Percentiles rank a stretch among this genome's conserved stretches.
Evolutionary conservation across 2,113 vertebrate genomes (phyloP).

Genomic region (Entomyzon cyanotis): DNA sequence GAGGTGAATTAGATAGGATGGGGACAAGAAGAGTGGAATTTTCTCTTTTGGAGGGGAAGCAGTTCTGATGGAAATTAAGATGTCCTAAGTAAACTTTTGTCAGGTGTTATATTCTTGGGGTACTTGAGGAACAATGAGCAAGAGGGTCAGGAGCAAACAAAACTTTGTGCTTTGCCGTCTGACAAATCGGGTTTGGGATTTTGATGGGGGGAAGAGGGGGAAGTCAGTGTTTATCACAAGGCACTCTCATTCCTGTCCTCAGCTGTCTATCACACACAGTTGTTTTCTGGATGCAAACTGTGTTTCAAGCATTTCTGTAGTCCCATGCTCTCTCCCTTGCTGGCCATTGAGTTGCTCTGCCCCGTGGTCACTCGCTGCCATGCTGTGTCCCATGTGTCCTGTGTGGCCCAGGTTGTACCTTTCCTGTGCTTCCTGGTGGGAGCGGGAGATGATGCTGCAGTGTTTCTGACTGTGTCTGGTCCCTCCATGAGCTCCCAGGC

Average conservation of each 20-base stretch:
- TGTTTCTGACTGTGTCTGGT: background rate
- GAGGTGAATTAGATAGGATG: background rate
- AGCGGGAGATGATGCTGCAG: background rate
- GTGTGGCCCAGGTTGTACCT: background rate
- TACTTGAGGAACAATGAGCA: background rate
- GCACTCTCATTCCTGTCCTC: background rate
- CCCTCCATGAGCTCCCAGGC: accelerated
- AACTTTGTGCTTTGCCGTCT: background rate
- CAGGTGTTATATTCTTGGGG: background rate
- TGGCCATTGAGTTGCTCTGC: background rate
- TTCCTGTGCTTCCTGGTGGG: background rate
- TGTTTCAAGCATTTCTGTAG: background rate
- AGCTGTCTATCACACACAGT: background rate
- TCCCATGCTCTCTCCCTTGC: background rate
- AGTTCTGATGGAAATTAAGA: background rate
- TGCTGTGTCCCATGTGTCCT: background rate
- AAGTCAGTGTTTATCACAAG: background rate
- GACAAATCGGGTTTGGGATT: background rate
- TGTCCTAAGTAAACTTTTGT: conserved; percentile 1
- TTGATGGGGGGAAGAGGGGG: accelerated
- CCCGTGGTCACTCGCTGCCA: accelerated
- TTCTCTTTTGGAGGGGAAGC: conserved; percentile 8
- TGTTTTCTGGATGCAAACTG: background rate
- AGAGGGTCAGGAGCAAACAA: background rate
- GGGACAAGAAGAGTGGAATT: background rate